Conservation (phyloP, 2,888 invertebrate genomes). For the Hylaea fasciaria region DNA sequence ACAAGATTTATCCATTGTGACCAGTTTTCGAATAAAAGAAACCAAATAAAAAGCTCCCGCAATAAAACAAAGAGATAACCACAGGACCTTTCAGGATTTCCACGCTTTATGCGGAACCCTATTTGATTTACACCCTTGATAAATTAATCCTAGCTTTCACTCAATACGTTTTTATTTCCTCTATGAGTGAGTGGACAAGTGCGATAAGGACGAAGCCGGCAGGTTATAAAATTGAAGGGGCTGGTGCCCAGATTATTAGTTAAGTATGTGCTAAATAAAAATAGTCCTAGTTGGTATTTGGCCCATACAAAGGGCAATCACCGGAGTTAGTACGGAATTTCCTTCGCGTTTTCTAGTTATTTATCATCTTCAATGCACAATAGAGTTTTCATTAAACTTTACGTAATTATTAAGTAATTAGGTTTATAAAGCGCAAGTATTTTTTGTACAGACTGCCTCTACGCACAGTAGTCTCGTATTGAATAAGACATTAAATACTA, state of each 20-base stretch:
- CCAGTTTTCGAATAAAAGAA: background rate
- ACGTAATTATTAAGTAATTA: too few relatives aligned
- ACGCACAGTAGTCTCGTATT: background rate
- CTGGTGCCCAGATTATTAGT: slow-evolving; percentile 10
- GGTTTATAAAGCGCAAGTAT: too few relatives aligned
- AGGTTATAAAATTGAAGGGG: slow-evolving; percentile 26
- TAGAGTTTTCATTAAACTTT: too few relatives aligned
- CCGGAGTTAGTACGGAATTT: too few relatives aligned
- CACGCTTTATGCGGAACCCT: slow-evolving; percentile 13
- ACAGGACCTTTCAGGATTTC: slow-evolving; percentile 17
- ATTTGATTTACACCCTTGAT: slow-evolving; percentile 28
- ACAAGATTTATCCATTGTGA: background rate
- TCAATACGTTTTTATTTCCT: slow-evolving; percentile 34
- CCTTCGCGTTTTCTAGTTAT: too few relatives aligned
- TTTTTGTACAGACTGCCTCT: too few relatives aligned
- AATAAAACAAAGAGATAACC: slow-evolving; percentile 20
- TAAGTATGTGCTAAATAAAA: background rate
- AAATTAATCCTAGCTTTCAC: slow-evolving; percentile 30
- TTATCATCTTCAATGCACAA: too few relatives aligned
- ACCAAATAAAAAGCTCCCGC: slow-evolving; percentile 12
- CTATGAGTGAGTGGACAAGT: slow-evolving; percentile 25
- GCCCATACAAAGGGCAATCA: too few relatives aligned
- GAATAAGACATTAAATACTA: slow-evolving; percentile 21
- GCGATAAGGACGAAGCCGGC: slow-evolving; percentile 20
- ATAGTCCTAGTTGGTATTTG: too few relatives aligned